These are phyloP conservation scores for Spinibarbus caldwelli DNA, from an alignment of 2,797 vertebrate genomes.

Conservation along the genomic window DNA sequence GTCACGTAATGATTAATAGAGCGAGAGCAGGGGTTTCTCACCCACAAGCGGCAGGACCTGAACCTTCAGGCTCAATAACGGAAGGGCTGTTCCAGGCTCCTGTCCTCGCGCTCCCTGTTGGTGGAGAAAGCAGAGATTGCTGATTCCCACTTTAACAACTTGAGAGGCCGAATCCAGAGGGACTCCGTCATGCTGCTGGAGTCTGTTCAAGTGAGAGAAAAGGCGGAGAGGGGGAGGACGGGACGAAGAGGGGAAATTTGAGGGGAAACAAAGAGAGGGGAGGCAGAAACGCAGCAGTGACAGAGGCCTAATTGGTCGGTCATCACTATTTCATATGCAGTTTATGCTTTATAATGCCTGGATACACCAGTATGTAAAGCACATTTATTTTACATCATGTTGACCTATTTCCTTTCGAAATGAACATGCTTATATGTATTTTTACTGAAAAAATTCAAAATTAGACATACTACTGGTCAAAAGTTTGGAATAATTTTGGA, in stretches of 20 bases:
- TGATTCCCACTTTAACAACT: constrained; percentile 78
- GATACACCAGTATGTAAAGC: constrained; percentile 66
- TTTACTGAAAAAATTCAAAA: background rate
- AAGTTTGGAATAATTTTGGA: background rate
- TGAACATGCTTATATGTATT: background rate
- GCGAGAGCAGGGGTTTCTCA: constrained; percentile 76
- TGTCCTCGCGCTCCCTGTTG: constrained; percentile 14
- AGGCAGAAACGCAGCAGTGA: constrained; percentile 60
- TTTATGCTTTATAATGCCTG: constrained; percentile 83
- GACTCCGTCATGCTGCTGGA: constrained; percentile 78
- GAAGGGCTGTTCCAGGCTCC: constrained; percentile 23
- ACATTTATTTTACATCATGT: constrained; percentile 56
- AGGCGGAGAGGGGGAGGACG: too few species aligned
- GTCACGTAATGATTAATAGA: constrained; percentile 80
- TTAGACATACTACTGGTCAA: background rate
- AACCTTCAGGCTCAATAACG: constrained; percentile 72
- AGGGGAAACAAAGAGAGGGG: background rate
- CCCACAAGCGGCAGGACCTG: constrained; percentile 75
- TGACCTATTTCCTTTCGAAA: constrained; percentile 15
- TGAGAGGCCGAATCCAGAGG: constrained; percentile 73
- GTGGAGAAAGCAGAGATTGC: constrained; percentile 71
- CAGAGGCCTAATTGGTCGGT: constrained; percentile 85
- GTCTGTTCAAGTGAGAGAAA: constrained; percentile 64
- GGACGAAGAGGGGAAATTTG: constrained; percentile 19
- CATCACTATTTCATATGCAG: constrained; percentile 80